Percentiles rank a stretch among this genome's conserved stretches.
phyloP scores from a whole-genome alignment of 2,113 vertebrate genomes.

The Gambusia holbrooki region DNA sequence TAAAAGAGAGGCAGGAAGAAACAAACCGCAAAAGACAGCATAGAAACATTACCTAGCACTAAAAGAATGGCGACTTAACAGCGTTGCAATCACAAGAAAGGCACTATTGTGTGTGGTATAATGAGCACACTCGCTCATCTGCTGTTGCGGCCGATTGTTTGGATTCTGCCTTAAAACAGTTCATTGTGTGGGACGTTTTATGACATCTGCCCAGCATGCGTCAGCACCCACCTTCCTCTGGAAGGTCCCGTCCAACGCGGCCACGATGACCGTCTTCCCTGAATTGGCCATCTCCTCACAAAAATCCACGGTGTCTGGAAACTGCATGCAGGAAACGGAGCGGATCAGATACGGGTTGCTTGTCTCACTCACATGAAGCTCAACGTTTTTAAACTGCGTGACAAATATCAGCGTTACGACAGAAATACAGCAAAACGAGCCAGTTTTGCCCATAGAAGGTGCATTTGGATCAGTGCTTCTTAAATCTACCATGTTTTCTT shows the following conservation, averaged over 20 bases:
- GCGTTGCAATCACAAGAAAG: slow-evolving; percentile 34
- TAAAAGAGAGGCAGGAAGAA: background rate
- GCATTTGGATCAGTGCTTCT: background rate
- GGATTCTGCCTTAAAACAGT: background rate
- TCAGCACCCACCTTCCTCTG: slow-evolving; percentile 88
- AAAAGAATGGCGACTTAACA: slow-evolving; percentile 14
- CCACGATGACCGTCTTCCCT: slow-evolving; percentile 94
- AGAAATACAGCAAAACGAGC: background rate
- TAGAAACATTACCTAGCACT: background rate
- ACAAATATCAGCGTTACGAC: background rate
- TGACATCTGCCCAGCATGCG: background rate
- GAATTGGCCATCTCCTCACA: slow-evolving; percentile 92
- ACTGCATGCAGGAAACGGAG: slow-evolving; percentile 74
- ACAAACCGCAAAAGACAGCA: background rate
- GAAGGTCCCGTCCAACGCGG: slow-evolving; percentile 95
- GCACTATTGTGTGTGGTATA: slow-evolving; percentile 20
- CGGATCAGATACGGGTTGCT: background rate
- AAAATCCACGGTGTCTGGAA: slow-evolving; percentile 92
- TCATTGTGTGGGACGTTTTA: slow-evolving; percentile 14
- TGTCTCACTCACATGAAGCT: background rate
- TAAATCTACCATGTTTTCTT: background rate
- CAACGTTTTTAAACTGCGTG: background rate
- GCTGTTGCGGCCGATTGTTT: slow-evolving; percentile 31
- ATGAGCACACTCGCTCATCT: background rate
- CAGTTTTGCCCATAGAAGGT: background rate